phyloP scores from a whole-genome alignment of 1,140 invertebrate species.

The Muscidifurax raptorellus region DNA sequence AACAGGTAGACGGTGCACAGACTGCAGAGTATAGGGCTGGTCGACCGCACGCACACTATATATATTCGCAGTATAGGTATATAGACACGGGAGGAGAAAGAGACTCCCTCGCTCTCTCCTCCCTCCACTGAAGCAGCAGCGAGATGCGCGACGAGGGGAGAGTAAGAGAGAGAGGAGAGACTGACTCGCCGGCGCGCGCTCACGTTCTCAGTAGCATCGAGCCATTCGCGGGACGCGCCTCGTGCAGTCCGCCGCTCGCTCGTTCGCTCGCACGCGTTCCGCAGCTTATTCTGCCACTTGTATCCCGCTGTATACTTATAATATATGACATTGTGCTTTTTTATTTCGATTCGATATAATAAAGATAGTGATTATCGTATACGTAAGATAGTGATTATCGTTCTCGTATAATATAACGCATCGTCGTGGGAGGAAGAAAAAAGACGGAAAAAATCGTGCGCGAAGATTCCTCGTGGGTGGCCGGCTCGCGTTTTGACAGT shows the following conservation, averaged over 20 bases:
- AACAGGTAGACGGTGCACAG: constrained; percentile 6
- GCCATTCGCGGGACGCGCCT: constrained; percentile 55
- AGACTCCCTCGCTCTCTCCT: neutral
- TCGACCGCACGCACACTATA: neutral
- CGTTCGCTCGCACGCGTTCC: neutral
- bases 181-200: neutral
- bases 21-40: neutral
- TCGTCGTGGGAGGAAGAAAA: no score
- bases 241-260: constrained; percentile 57
- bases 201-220: constrained; percentile 60
- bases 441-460: no score
- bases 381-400: no score
- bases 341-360: neutral
- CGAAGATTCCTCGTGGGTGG: neutral
- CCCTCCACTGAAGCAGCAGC: neutral
- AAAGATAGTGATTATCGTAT: no score
- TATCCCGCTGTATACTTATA: neutral
- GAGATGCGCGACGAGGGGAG: neutral
- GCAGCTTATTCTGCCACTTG: constrained; percentile 1
- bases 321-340: neutral
- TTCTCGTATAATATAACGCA: no score
- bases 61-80: neutral
- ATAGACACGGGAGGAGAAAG: neutral
- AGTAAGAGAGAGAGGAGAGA: neutral
- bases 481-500: neutral